Evolutionary conservation across 2,113 vertebrate species (phyloP).

Genomic region (Syrrhaptes paradoxus): DNA sequence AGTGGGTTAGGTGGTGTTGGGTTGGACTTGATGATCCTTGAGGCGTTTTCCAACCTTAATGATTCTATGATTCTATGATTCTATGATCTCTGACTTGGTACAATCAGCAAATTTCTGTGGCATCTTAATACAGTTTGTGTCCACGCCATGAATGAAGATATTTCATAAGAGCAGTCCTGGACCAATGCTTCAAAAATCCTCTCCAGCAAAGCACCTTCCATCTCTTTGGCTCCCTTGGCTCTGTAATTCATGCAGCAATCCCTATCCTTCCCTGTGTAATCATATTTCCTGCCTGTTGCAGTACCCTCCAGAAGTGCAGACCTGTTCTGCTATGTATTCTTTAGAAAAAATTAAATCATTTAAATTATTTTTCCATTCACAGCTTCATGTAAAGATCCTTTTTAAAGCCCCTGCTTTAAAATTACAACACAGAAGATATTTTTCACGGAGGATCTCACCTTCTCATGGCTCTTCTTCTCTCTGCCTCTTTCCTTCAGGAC

Average conservation of each 20-base stretch:
- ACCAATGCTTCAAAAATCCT: background rate
- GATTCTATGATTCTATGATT: no score
- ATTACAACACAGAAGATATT: background rate
- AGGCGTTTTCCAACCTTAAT: no score
- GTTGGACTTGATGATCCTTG: no score
- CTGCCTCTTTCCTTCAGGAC: background rate
- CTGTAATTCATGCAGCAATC: background rate
- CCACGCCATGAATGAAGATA: background rate
- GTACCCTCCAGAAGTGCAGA: background rate
- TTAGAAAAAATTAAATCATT: background rate
- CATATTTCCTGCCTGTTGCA: accelerated
- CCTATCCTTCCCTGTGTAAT: background rate
- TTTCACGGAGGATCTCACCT: background rate
- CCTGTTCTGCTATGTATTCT: background rate
- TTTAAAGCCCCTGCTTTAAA: background rate
- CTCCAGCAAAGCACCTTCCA: background rate
- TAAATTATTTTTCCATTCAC: background rate
- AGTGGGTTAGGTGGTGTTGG: no score
- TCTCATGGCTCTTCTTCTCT: background rate
- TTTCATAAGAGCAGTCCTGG: background rate
- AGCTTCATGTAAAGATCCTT: background rate
- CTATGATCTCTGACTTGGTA: no score
- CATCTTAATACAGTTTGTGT: background rate
- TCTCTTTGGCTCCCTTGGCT: background rate
- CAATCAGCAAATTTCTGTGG: background rate